phyloP scores from a whole-genome alignment of 2,888 invertebrate species.

The Tipula vernalis region DNA sequence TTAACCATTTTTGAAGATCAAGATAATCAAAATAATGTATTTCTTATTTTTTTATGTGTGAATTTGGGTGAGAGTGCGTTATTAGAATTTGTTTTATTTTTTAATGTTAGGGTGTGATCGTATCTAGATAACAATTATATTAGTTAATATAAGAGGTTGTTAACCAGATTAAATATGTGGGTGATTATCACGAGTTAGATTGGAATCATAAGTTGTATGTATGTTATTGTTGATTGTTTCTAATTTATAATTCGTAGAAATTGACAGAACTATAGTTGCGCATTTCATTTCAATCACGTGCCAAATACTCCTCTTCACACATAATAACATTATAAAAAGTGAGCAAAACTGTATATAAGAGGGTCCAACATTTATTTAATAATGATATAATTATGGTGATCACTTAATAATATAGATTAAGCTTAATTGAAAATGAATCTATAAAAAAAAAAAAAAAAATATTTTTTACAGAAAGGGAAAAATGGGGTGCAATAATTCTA shows the following conservation, averaged over 20 bases:
- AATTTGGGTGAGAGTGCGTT: background rate
- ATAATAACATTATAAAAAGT: background rate
- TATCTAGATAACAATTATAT: background rate
- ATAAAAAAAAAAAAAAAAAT: background rate
- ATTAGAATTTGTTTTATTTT: background rate
- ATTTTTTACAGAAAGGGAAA: background rate
- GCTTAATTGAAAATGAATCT: background rate
- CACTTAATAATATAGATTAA: background rate
- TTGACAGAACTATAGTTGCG: no score
- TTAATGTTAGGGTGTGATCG: background rate
- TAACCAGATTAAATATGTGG: background rate
- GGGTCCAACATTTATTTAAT: background rate
- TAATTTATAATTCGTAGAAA: background rate
- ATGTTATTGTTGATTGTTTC: background rate
- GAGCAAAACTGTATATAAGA: background rate
- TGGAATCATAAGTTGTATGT: background rate
- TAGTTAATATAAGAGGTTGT: background rate
- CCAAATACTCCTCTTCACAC: background rate
- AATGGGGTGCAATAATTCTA: background rate
- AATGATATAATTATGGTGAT: background rate
- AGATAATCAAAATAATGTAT: background rate
- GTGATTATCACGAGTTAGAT: background rate
- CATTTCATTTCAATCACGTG: background rate
- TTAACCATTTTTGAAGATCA: background rate
- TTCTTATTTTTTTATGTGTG: background rate